phyloP scores from a whole-genome alignment of 2,888 invertebrate species.

The Dynastes tityus region DNA sequence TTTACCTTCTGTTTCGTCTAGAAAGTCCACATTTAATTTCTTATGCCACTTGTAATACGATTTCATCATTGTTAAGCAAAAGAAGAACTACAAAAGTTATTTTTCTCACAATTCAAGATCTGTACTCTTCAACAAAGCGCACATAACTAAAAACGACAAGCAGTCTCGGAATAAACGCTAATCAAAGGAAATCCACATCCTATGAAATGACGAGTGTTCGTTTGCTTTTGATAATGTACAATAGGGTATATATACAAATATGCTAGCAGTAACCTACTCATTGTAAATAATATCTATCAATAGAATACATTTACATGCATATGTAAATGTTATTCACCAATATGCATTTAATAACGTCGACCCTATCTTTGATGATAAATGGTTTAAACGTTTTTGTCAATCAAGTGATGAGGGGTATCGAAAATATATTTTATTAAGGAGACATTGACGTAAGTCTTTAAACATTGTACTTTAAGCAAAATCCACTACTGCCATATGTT shows the following conservation, averaged over 20 bases:
- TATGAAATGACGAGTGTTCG: constrained; percentile 22
- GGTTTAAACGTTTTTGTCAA: too few relatives aligned
- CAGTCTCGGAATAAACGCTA: constrained; percentile 15
- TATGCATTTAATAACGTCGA: too few relatives aligned
- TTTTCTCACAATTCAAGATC: not conserved
- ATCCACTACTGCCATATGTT: not conserved
- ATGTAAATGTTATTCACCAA: too few relatives aligned
- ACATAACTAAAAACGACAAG: constrained; percentile 22
- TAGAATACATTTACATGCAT: not conserved
- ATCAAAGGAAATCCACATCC: constrained; percentile 61
- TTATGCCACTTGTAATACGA: constrained; percentile 32
- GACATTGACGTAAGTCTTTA: constrained; percentile 1
- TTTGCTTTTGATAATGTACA: constrained; percentile 18
- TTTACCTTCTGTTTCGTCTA: constrained; percentile 38
- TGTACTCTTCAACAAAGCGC: constrained; percentile 1
- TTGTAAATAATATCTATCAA: constrained; percentile 5
- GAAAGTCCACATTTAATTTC: constrained; percentile 20
- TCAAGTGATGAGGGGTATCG: too few relatives aligned
- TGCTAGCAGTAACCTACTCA: not conserved
- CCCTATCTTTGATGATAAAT: too few relatives aligned
- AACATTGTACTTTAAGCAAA: not conserved
- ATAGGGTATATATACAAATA: not conserved
- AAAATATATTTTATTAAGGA: not conserved
- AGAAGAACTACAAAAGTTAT: not conserved
- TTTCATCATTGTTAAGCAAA: constrained; percentile 22